phyloP scores from a whole-genome alignment of 1,140 invertebrate genomes.

The Anoplophora glabripennis region DNA sequence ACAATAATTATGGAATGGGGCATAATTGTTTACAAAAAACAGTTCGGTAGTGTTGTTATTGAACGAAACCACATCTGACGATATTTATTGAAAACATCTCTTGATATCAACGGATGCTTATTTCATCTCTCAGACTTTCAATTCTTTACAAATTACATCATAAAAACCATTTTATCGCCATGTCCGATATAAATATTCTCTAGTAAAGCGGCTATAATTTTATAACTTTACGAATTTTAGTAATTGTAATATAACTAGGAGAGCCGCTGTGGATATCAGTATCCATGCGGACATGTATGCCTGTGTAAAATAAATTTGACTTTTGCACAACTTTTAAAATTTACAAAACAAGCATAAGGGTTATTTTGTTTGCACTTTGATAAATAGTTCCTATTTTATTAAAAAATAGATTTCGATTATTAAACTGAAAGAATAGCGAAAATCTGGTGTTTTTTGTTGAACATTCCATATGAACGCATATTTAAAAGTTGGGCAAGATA shows the following conservation, averaged over 20 bases:
- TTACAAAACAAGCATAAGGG: neutral
- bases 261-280: neutral
- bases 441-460: neutral
- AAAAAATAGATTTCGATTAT: too few species aligned
- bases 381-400: neutral
- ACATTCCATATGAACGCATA: neutral
- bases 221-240: constrained; percentile 10
- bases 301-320: neutral
- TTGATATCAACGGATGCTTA: constrained; percentile 6
- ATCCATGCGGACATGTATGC: neutral
- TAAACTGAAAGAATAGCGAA: neutral
- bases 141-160: neutral
- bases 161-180: neutral
- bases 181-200: neutral
- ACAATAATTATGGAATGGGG: constrained; percentile 47
- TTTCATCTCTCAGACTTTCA: constrained; percentile 8
- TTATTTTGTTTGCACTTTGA: constrained; percentile 2
- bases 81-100: constrained; percentile 10
- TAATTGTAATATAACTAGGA: constrained; percentile 13
- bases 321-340: neutral
- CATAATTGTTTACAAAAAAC: constrained; percentile 29
- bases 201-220: constrained; percentile 11
- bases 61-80: constrained; percentile 8
- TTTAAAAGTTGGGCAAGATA: constrained; percentile 3
- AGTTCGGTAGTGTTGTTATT: constrained; percentile 15